Conservation (phyloP, 2,888 invertebrate genomes). For the Napeogenes sylphis region DNA sequence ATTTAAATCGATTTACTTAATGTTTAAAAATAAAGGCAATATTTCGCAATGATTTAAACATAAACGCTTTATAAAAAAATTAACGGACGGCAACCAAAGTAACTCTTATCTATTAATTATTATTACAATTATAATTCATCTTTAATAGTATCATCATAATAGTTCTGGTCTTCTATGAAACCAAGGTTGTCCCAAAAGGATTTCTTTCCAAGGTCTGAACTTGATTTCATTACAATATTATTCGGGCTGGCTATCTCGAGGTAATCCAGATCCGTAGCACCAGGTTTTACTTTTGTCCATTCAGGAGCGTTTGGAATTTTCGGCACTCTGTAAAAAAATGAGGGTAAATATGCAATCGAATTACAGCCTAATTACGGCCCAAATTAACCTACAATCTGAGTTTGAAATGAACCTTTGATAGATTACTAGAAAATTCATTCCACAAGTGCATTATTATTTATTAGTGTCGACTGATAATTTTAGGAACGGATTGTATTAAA, state of each 20-base stretch:
- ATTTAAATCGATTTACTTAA: too few species aligned
- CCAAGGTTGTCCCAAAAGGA: slow-evolving; percentile 80
- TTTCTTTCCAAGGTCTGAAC: slow-evolving; percentile 72
- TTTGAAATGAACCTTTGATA: too few species aligned
- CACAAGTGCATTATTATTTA: too few species aligned
- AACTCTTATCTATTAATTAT: too few species aligned
- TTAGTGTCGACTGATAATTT: too few species aligned
- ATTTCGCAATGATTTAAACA: too few species aligned
- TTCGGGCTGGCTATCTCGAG: slow-evolving; percentile 73
- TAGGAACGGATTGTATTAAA: too few species aligned
- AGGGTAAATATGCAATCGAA: background rate
- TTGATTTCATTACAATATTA: slow-evolving; percentile 59
- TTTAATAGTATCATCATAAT: slow-evolving; percentile 45
- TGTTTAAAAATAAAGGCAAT: too few species aligned
- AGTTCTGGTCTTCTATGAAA: slow-evolving; percentile 78
- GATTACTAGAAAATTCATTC: too few species aligned
- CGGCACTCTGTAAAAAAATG: slow-evolving; percentile 55
- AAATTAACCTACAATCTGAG: background rate
- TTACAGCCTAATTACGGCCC: background rate
- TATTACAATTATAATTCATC: slow-evolving; percentile 57
- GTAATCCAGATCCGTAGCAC: slow-evolving; percentile 64
- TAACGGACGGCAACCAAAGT: too few species aligned
- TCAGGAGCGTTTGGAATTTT: slow-evolving; percentile 47
- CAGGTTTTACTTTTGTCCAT: slow-evolving; percentile 49
- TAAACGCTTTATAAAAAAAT: too few species aligned